Base-by-base conservation (phyloP, 2,113 vertebrate species). In the Sylvia atricapilla region DNA sequence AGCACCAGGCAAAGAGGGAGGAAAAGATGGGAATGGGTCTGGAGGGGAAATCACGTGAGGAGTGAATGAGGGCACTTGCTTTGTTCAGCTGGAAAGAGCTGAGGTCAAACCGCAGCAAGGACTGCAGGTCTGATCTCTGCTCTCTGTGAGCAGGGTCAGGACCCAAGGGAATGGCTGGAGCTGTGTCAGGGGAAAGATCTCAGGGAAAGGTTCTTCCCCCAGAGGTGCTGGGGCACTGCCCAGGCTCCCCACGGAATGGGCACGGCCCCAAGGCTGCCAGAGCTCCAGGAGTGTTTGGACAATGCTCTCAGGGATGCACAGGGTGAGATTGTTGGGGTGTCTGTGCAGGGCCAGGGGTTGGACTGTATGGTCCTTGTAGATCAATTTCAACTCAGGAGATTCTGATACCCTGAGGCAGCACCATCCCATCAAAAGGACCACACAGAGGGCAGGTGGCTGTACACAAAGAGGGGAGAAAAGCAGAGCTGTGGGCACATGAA, bases 291-390 rank as follows among this genome's bases (percentile, higher is more conserved):
- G 44, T 0, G 1, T 28, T 44, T 50, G 86, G 22, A 11, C 50
- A 80, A 0, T 0, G 0, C 31, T 28, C 1, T 1, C 14, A 23
- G 59, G 12, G 49, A 8, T 53, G 39, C 21, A 0, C 44, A 73
- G 50, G 22, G 10, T 33, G 68, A 22, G 37, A 19, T 23, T 73
- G 43, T 24, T 66, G 59, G 31, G 50, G 12, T 13, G 22, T 67
- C 50, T 50, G 37, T 6, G 52, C 59, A 74, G 52, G 59, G 27
- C 19, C 55, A 27, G 33, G 18, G 3, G 15, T 2, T 16, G 52
- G 8, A 23, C n/a, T 50, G 18, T 39, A 47, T 20, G 68, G 2
- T n/a, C 52, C 27, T 3, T 16, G 33, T 39, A 23, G 17, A 2
- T 39, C 52, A 9, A 2, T 74, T n/a, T 53, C 37, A 52, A 2